Evolutionary conservation across 2,888 invertebrate species (phyloP).

Genomic region (Sarcophaga subvicina): DNA sequence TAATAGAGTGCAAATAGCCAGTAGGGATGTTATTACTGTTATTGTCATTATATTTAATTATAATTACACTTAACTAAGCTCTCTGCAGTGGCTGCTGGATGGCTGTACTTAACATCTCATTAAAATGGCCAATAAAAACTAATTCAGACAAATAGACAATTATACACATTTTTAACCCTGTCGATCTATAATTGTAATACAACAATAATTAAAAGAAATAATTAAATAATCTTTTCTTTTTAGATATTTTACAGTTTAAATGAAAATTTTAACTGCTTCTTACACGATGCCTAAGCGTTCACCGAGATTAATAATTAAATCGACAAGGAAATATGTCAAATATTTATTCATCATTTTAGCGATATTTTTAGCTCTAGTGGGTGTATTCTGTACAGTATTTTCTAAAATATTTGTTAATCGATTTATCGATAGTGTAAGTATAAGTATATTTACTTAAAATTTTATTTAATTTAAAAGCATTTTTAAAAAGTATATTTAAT

Average conservation of each 20-base stretch:
- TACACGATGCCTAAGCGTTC: slow-evolving; percentile 57
- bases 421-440: slow-evolving; percentile 63
- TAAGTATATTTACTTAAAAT: background rate
- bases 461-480: background rate
- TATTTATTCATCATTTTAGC: slow-evolving; percentile 46
- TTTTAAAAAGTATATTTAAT: too few relatives aligned
- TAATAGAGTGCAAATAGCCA: slow-evolving; percentile 61
- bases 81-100: too few relatives aligned
- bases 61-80: too few relatives aligned
- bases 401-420: slow-evolving; percentile 51
- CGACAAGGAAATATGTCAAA: slow-evolving; percentile 57
- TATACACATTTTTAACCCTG: too few relatives aligned
- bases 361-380: slow-evolving; percentile 30
- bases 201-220: background rate
- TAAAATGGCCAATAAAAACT: slow-evolving; percentile 17
- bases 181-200: too few relatives aligned
- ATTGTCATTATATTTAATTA: slow-evolving; percentile 28
- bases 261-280: background rate
- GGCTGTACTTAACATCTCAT: slow-evolving; percentile 22
- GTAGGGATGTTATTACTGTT: slow-evolving; percentile 48
- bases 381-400: slow-evolving; percentile 52
- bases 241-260: slow-evolving; percentile 12
- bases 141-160: too few relatives aligned
- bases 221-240: background rate
- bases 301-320: slow-evolving; percentile 54